These are phyloP conservation scores for Macrosteles quadrilineatus DNA, from an alignment of 1,140 invertebrate genomes.

Conservation along the genomic window DNA sequence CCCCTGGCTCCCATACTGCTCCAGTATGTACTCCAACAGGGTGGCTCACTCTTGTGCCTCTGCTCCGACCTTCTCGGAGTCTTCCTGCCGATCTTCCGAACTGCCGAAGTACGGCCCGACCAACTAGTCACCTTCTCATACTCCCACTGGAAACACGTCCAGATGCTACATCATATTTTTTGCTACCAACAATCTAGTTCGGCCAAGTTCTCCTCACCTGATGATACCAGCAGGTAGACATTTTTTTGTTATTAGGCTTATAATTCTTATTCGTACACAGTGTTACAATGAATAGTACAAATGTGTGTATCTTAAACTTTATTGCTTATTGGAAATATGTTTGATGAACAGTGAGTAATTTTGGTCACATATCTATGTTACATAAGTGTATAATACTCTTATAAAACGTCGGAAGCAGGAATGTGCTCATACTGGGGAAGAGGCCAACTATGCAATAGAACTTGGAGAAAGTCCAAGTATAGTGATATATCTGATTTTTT, in stretches of 20 bases:
- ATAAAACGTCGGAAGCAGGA: too few relatives aligned
- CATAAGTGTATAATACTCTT: too few relatives aligned
- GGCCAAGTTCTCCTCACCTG: conserved; percentile 72
- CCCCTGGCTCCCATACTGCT: conserved; percentile 65
- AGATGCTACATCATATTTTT: conserved; percentile 84
- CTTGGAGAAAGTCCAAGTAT: too few relatives aligned
- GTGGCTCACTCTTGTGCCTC: conserved; percentile 76
- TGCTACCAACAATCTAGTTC: conserved; percentile 81
- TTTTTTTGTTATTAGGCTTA: conserved; percentile 9
- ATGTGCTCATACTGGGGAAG: too few relatives aligned
- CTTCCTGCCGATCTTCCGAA: conserved; percentile 75
- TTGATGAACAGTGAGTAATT: too few relatives aligned
- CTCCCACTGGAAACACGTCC: conserved; percentile 77
- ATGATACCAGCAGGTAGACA: conserved; percentile 41
- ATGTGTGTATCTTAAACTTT: too few relatives aligned
- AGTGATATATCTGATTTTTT: too few relatives aligned
- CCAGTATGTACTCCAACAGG: conserved; percentile 66
- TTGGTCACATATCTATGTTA: too few relatives aligned
- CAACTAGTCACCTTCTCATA: conserved; percentile 82
- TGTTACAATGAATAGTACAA: too few relatives aligned
- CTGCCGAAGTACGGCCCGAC: conserved; percentile 78
- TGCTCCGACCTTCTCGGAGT: conserved; percentile 80
- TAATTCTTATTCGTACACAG: too few relatives aligned
- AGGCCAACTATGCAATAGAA: too few relatives aligned
- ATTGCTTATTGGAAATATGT: too few relatives aligned